A percentile compares a stretch with the other conserved stretches of the same genome.
phyloP scores from a whole-genome alignment of 2,888 invertebrate genomes.

The Himalopsyche tibetana region DNA sequence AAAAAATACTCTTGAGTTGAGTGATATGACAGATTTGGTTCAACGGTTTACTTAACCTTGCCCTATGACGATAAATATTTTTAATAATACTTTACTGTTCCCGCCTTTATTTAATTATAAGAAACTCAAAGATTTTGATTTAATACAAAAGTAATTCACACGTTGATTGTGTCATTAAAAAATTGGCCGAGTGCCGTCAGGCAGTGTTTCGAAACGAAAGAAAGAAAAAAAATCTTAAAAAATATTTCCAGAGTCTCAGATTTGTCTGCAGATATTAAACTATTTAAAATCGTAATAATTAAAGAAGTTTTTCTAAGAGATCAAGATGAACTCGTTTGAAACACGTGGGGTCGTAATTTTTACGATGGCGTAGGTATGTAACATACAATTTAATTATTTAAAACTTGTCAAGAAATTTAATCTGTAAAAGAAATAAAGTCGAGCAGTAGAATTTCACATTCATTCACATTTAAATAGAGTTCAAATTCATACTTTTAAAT shows the following conservation, averaged over 20 bases:
- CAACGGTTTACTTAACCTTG: conserved; percentile 26
- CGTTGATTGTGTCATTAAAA: conserved; percentile 21
- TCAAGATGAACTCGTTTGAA: neutral
- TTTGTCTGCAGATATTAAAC: neutral
- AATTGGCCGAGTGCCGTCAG: neutral
- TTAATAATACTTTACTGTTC: neutral
- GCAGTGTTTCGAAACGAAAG: neutral
- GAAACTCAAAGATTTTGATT: neutral
- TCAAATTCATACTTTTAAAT: too few relatives aligned
- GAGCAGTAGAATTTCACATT: too few relatives aligned
- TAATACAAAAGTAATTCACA: conserved; percentile 1
- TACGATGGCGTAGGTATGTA: neutral
- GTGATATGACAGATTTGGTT: conserved; percentile 36
- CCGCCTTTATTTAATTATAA: neutral
- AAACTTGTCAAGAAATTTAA: too few relatives aligned
- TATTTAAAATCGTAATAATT: neutral
- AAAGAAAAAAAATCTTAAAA: neutral
- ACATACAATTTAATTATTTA: too few relatives aligned
- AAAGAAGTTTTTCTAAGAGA: neutral
- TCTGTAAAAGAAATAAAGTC: too few relatives aligned
- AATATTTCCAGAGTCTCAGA: neutral
- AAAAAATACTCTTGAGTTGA: neutral
- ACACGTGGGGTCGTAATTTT: neutral
- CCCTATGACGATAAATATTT: neutral
- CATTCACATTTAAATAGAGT: too few relatives aligned